phyloP scores from a whole-genome alignment of 2,797 vertebrate genomes.

The Enteromius mattozi region DNA sequence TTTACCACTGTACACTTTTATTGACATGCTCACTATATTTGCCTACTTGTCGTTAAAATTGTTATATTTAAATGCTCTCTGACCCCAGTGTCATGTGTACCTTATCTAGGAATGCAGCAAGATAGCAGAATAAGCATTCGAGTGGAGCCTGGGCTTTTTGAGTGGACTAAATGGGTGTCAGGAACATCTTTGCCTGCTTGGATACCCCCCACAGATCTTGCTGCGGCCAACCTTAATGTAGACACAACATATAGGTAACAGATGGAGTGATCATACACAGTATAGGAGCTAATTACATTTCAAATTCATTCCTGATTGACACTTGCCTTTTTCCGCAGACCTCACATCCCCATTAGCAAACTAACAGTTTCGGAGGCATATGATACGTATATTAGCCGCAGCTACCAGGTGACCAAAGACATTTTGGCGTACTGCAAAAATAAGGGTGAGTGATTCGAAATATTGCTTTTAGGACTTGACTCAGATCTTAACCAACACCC shows the following conservation, averaged over 20 bases:
- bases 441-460: constrained; percentile 81
- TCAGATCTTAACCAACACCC: not conserved
- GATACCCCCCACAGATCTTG: constrained; percentile 88
- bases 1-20: not conserved
- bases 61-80: not conserved
- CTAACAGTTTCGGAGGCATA: constrained; percentile 90
- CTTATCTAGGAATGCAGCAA: constrained; percentile 88
- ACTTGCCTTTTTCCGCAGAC: constrained; percentile 76
- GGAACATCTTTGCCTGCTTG: constrained; percentile 90
- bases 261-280: not conserved
- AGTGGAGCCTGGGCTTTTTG: constrained; percentile 94
- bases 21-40: not conserved
- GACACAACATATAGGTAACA: constrained; percentile 96
- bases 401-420: constrained; percentile 95
- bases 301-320: not conserved
- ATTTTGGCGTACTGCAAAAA: constrained; percentile 93
- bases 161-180: constrained; percentile 98
- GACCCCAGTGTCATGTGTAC: not conserved
- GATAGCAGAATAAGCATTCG: constrained; percentile 92
- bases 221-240: constrained; percentile 88
- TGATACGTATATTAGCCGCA: constrained; percentile 94
- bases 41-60: not conserved
- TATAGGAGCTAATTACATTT: not conserved
- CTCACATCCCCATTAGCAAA: constrained; percentile 93
- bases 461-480: not conserved